Conservation (phyloP, 2,888 invertebrate genomes). For the Hermaeophaga mercurialis region DNA sequence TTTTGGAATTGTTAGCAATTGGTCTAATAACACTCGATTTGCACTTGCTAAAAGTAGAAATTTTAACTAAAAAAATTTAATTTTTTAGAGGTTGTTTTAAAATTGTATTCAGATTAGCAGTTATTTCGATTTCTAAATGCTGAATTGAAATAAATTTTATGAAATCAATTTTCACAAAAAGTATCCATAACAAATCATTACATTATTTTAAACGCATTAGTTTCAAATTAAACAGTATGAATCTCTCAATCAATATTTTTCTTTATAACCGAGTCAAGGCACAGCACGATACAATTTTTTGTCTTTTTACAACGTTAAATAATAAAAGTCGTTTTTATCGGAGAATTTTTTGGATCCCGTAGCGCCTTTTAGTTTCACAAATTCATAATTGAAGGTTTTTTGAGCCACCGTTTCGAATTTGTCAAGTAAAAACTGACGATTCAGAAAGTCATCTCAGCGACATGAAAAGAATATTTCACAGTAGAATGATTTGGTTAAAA, state of each 20-base stretch:
- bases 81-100: too few relatives aligned
- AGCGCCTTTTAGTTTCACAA: conserved; percentile 17
- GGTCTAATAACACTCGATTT: too few relatives aligned
- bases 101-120: too few relatives aligned
- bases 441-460: conserved; percentile 18
- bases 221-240: not conserved
- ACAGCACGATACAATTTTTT: not conserved
- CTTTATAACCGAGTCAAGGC: not conserved
- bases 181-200: too few relatives aligned
- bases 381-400: conserved; percentile 20
- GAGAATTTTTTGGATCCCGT: conserved; percentile 15
- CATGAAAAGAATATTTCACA: conserved; percentile 33
- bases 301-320: not conserved
- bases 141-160: too few relatives aligned
- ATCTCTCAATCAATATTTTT: not conserved
- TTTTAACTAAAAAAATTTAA: too few relatives aligned
- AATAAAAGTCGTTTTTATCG: conserved; percentile 4
- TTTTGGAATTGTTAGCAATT: too few relatives aligned
- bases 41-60: too few relatives aligned
- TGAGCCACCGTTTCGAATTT: conserved; percentile 17
- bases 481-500: conserved; percentile 1
- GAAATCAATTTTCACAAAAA: too few relatives aligned
- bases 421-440: conserved; percentile 16
- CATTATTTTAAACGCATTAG: not conserved
- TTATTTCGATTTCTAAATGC: too few relatives aligned